These are phyloP conservation scores for Rhinoptilus africanus DNA, from an alignment of 2,113 vertebrate species.

Conservation along the genomic window DNA sequence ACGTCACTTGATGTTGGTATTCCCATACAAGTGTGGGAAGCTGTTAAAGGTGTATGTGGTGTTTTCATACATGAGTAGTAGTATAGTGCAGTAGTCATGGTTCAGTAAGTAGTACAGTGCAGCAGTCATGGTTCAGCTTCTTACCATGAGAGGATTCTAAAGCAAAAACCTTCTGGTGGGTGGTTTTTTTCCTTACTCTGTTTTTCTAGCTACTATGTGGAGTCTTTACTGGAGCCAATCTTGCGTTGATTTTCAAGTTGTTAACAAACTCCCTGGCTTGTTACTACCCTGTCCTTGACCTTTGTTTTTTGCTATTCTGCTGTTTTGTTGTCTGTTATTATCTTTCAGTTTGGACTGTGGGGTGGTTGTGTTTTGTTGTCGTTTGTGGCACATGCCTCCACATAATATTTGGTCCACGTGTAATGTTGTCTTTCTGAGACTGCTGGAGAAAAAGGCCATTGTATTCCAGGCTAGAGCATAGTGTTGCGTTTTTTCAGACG, in stretches of 20 bases:
- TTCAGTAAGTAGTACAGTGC: neutral
- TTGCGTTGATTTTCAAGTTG: neutral
- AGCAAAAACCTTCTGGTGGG: fast-evolving
- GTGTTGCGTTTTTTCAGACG: neutral
- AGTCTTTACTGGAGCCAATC: neutral
- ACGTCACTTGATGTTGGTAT: neutral
- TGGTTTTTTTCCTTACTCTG: neutral
- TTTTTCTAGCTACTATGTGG: neutral
- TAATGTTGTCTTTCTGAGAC: neutral
- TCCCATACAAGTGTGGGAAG: neutral
- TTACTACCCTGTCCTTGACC: neutral
- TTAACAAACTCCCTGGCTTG: neutral
- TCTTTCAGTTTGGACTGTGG: neutral
- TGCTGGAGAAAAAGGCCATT: neutral
- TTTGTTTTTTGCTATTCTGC: neutral
- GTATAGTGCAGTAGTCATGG: neutral
- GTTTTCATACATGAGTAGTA: neutral
- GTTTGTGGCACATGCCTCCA: fast-evolving
- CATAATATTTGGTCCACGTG: neutral
- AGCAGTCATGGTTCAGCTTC: neutral
- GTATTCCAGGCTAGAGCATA: neutral
- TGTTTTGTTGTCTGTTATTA: neutral
- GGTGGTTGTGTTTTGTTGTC: neutral
- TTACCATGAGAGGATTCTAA: neutral
- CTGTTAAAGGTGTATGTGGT: fast-evolving